A percentile compares a stretch with the other conserved stretches of the same genome.
These are phyloP conservation scores for Dione juno DNA, from an alignment of 2,888 invertebrate genomes.

Conservation along the genomic window DNA sequence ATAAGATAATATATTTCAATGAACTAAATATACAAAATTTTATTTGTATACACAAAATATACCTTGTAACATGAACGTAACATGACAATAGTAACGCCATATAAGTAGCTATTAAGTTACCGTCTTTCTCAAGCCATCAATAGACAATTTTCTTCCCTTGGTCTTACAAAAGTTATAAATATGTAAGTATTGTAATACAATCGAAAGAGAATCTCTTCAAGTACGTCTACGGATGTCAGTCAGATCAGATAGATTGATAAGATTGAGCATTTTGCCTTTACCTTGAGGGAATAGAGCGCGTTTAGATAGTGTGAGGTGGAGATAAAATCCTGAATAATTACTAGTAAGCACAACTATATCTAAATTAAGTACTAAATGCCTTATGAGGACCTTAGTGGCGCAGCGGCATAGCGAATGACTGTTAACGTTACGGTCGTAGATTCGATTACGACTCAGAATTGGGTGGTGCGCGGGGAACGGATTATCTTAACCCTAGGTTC, in stretches of 20 bases:
- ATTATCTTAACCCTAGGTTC: no score
- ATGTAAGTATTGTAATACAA: slow-evolving; percentile 9
- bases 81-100: neutral
- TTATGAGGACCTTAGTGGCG: neutral
- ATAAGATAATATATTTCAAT: neutral
- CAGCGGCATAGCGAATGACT: neutral
- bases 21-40: neutral
- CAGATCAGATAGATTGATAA: slow-evolving; percentile 1
- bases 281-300: neutral
- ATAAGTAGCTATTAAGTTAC: neutral
- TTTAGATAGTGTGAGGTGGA: neutral
- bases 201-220: neutral
- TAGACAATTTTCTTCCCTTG: neutral
- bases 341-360: neutral
- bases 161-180: neutral
- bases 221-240: slow-evolving; percentile 3
- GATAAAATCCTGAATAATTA: neutral
- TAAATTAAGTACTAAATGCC: neutral
- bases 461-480: no score
- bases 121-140: neutral
- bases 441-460: neutral
- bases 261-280: neutral
- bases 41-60: no score
- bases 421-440: neutral
- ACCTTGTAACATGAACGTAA: neutral